These are phyloP conservation scores for Papilio gigon DNA, from an alignment of 2,888 invertebrate species.

Conservation along the genomic window DNA sequence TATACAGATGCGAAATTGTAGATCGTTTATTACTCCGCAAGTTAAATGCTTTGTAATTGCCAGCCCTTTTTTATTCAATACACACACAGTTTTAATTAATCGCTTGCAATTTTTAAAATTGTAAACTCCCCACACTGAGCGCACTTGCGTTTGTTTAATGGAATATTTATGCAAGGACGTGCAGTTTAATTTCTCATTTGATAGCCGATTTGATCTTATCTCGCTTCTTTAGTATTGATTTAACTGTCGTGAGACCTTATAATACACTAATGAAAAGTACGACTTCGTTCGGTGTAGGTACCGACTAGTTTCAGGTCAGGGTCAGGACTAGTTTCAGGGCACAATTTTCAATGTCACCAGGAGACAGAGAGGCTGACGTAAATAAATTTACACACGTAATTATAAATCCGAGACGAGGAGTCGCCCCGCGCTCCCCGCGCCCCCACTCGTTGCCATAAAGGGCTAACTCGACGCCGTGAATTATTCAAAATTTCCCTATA, in stretches of 20 bases:
- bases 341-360: background rate
- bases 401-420: conserved; percentile 39
- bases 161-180: conserved; percentile 28
- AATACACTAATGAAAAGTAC: too few species aligned
- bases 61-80: conserved; percentile 19
- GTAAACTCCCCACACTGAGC: background rate
- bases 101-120: conserved; percentile 32
- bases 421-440: conserved; percentile 44
- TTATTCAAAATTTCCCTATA: conserved; percentile 81
- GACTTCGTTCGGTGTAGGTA: too few species aligned
- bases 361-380: conserved; percentile 8
- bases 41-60: conserved; percentile 37
- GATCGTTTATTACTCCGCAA: conserved; percentile 25
- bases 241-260: background rate
- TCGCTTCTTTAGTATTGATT: background rate
- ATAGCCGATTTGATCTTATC: conserved; percentile 14
- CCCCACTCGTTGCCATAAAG: conserved; percentile 66
- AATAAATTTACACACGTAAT: conserved; percentile 29
- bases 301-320: too few species aligned
- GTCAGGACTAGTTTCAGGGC: too few species aligned
- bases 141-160: conserved; percentile 24
- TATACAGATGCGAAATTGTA: conserved; percentile 31
- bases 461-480: conserved; percentile 73
- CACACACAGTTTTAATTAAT: conserved; percentile 31
- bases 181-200: conserved; percentile 8